Percentiles rank a stretch among this genome's conserved stretches.
Evolutionary conservation across 2,888 invertebrate species (phyloP).

Genomic region (Protophormia terraenovae): DNA sequence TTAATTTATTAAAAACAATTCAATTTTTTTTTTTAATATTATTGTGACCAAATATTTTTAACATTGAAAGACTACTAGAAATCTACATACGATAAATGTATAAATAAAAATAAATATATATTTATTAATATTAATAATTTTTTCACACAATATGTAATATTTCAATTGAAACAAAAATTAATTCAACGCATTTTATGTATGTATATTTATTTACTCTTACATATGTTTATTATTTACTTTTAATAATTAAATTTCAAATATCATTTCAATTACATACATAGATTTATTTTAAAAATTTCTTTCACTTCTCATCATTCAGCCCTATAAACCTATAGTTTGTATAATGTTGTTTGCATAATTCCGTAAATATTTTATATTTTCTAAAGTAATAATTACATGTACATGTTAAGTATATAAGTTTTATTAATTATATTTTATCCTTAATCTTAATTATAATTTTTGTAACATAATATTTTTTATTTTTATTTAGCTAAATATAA

Average conservation of each 20-base stretch:
- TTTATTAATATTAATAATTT: conserved; percentile 35
- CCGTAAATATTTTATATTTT: conserved; percentile 11
- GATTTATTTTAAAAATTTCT: not conserved
- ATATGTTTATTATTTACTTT: not conserved
- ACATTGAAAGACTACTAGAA: too few relatives aligned
- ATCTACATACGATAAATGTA: too few relatives aligned
- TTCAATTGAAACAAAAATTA: conserved; percentile 3
- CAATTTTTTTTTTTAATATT: too few relatives aligned
- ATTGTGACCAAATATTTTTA: too few relatives aligned
- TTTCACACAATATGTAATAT: conserved; percentile 34
- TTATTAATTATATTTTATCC: conserved; percentile 33
- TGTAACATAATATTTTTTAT: conserved; percentile 52
- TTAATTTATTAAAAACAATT: too few relatives aligned
- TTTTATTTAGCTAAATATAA: conserved; percentile 55
- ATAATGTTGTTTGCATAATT: conserved; percentile 15
- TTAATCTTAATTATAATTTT: conserved; percentile 36
- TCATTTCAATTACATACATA: conserved; percentile 6
- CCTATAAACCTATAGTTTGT: conserved; percentile 4
- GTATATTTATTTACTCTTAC: conserved; percentile 45
- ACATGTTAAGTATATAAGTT: conserved; percentile 39
- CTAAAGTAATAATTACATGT: conserved; percentile 12
- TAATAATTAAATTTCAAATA: not conserved
- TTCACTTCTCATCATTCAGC: conserved; percentile 5
- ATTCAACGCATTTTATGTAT: conserved; percentile 43
- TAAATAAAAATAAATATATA: conserved; percentile 17